These are phyloP conservation scores for Otolemur crassicaudatus DNA, from an alignment of 2,797 vertebrate genomes.

Conservation along the genomic window DNA sequence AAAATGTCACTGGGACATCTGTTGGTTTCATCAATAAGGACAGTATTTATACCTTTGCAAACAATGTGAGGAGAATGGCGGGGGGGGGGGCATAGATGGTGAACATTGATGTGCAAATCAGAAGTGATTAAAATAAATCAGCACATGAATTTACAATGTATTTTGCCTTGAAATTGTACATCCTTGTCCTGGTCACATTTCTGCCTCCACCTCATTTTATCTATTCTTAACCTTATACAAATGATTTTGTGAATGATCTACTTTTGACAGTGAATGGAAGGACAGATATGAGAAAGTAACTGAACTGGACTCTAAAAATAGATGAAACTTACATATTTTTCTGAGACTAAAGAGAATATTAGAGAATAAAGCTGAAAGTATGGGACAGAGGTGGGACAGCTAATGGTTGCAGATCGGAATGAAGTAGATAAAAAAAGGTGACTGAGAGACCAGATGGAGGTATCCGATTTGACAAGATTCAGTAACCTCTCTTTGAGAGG, in stretches of 20 bases:
- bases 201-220: neutral
- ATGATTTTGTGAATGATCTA: neutral
- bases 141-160: neutral
- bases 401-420: neutral
- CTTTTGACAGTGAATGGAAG: neutral
- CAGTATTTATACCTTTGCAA: neutral
- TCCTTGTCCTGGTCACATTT: neutral
- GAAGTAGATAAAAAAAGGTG: neutral
- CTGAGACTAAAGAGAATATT: neutral
- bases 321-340: neutral
- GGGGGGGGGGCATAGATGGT: neutral
- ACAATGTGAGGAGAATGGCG: neutral
- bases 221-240: neutral
- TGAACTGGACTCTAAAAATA: neutral
- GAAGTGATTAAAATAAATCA: neutral
- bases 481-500: neutral
- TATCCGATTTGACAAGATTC: neutral
- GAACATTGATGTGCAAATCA: neutral
- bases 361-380: neutral
- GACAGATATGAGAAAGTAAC: neutral
- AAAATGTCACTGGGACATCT: neutral
- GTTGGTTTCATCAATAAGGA: neutral
- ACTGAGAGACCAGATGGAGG: neutral
- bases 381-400: neutral
- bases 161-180: neutral